Evolutionary conservation across 2,113 vertebrate genomes (phyloP).

Genomic region (Lagopus muta): DNA sequence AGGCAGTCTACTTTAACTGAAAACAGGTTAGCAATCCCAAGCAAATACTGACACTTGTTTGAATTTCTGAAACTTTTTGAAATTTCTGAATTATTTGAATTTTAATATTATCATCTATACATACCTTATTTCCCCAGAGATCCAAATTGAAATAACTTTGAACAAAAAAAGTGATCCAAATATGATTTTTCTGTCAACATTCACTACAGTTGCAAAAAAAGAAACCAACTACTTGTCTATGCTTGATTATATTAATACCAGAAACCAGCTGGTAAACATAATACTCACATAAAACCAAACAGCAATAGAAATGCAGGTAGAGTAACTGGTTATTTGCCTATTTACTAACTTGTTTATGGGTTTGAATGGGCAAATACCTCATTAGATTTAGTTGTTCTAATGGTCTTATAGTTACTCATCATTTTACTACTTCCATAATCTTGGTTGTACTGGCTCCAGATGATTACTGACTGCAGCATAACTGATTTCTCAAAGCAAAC

Average conservation of each 20-base stretch:
- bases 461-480: conserved; percentile 11
- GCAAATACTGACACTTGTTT: not conserved
- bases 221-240: not conserved
- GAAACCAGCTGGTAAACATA: not conserved
- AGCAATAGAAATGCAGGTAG: not conserved
- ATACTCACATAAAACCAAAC: not conserved
- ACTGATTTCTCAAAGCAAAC: conserved; percentile 7
- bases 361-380: conserved; percentile 18
- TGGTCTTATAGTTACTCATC: not conserved
- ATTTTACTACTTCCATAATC: not conserved
- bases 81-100: not conserved
- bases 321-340: not conserved
- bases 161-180: not conserved
- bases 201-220: not conserved
- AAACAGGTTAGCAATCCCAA: not conserved
- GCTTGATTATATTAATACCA: not conserved
- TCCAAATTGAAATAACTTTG: not conserved
- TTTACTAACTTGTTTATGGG: not conserved
- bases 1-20: not conserved
- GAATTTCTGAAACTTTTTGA: too few species aligned
- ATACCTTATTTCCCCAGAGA: not conserved
- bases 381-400: conserved; percentile 21
- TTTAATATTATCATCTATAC: not conserved
- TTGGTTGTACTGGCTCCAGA: not conserved
- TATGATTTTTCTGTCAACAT: not conserved